Conservation (phyloP, 2,113 vertebrate species). For the Platycercus adscitus region DNA sequence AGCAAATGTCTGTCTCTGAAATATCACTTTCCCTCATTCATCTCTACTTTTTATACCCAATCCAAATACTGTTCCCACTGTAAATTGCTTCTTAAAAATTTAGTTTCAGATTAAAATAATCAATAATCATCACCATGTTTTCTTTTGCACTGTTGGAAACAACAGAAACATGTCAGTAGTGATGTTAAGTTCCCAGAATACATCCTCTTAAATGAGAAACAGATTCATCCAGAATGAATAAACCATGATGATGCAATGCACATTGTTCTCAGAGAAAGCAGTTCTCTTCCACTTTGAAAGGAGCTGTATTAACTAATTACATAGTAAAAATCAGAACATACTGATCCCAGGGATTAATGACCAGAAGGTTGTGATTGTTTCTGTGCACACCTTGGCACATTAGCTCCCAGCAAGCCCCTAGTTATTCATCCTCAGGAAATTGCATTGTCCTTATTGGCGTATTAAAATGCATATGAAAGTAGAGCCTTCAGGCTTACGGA, state of each 20-base stretch:
- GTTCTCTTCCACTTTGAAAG: slow-evolving; percentile 2
- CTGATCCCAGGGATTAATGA: slow-evolving; percentile 16
- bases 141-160: background rate
- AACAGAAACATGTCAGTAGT: background rate
- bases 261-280: background rate
- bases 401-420: background rate
- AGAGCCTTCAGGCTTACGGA: background rate
- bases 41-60: background rate
- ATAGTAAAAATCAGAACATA: slow-evolving; percentile 22
- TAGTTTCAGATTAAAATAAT: background rate
- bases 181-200: background rate
- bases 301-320: slow-evolving; percentile 39
- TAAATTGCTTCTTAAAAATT: background rate
- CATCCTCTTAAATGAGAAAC: background rate
- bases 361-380: background rate
- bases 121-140: background rate
- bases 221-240: slow-evolving; percentile 10
- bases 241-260: background rate
- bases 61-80: background rate
- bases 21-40: background rate
- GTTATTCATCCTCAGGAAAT: slow-evolving; percentile 26
- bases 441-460: background rate
- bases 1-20: background rate
- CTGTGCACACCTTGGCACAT: slow-evolving; percentile 25
- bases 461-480: background rate